Evolutionary conservation across 2,888 invertebrate genomes (phyloP).

Genomic region (Eurois occulta): DNA sequence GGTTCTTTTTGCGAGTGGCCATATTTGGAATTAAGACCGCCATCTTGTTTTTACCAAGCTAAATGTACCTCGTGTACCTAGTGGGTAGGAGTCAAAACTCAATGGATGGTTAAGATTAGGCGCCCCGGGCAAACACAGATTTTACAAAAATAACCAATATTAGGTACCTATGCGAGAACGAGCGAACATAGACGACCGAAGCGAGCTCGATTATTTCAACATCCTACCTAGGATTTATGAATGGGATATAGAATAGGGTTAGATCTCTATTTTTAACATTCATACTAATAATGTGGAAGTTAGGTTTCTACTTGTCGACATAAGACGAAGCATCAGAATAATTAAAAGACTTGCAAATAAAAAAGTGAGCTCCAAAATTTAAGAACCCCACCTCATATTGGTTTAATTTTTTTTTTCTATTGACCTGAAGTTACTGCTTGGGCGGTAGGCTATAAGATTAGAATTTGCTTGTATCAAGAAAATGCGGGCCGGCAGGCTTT

Average conservation of each 20-base stretch:
- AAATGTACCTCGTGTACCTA: not conserved
- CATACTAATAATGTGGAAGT: too few relatives aligned
- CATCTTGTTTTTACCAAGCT: not conserved
- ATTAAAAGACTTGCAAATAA: not conserved
- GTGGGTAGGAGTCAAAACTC: not conserved
- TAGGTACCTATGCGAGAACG: not conserved
- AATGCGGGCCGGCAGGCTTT: not conserved
- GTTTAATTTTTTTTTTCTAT: not conserved
- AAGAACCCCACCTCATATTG: not conserved
- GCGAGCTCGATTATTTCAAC: not conserved
- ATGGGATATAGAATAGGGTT: not conserved
- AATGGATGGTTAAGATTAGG: not conserved
- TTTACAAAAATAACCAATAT: not conserved
- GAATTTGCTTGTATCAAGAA: not conserved
- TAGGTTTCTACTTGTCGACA: not conserved
- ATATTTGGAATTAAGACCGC: not conserved
- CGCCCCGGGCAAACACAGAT: not conserved
- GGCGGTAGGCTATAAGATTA: not conserved
- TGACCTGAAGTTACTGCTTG: not conserved
- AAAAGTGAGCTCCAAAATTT: not conserved
- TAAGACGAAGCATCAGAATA: not conserved
- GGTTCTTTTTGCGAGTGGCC: not conserved
- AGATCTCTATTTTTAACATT: not conserved
- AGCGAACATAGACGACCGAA: not conserved
- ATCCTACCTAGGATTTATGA: not conserved